phyloP scores from a whole-genome alignment of 2,113 vertebrate genomes.

The Centropus unirufus region DNA sequence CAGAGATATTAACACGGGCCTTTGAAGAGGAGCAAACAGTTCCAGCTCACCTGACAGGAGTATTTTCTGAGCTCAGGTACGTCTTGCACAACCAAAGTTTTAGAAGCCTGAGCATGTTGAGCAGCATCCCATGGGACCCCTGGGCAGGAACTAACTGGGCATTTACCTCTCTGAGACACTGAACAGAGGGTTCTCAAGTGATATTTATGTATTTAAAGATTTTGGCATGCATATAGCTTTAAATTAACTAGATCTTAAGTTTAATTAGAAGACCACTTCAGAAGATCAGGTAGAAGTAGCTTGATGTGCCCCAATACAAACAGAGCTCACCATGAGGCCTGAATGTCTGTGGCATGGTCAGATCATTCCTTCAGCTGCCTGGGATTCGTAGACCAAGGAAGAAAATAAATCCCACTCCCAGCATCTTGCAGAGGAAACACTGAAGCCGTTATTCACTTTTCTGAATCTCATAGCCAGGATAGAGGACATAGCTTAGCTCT shows the following conservation, averaged over 20 bases:
- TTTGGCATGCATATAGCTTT: background rate
- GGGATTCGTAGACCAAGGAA: background rate
- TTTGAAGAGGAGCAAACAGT: background rate
- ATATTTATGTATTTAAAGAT: background rate
- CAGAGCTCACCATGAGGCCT: fast-evolving
- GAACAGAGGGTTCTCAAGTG: background rate
- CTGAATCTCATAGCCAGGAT: background rate
- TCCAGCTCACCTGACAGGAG: fast-evolving
- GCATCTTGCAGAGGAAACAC: background rate
- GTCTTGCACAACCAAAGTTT: background rate
- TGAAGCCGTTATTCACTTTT: background rate
- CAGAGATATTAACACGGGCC: fast-evolving
- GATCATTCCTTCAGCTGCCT: background rate
- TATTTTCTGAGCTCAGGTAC: background rate
- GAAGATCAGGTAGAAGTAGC: background rate
- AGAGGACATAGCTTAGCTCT: background rate
- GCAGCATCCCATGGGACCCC: fast-evolving
- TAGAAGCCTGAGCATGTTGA: background rate
- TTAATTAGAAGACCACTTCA: background rate
- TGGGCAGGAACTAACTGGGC: fast-evolving
- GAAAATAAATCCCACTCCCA: background rate
- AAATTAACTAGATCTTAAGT: background rate
- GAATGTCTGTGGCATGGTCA: background rate
- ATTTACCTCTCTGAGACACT: background rate
- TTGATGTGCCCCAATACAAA: fast-evolving